These are phyloP conservation scores for Smittia sp. DNA, from an alignment of 2,888 invertebrate species.

Conservation along the genomic window DNA sequence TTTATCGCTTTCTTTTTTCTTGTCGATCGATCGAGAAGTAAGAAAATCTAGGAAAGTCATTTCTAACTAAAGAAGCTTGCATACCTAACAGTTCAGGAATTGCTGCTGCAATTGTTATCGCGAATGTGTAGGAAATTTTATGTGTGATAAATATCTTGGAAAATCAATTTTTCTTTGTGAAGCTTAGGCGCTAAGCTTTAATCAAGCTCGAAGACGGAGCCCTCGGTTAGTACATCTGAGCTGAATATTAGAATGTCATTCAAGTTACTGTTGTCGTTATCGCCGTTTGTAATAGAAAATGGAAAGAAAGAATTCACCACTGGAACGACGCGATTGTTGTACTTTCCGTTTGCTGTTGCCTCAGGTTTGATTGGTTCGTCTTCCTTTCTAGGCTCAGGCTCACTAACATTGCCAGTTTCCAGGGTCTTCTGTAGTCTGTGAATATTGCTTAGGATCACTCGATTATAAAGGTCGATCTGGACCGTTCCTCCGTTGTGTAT, in stretches of 20 bases:
- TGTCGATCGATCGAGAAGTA: too few species aligned
- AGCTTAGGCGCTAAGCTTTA: not conserved
- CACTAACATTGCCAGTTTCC: slow-evolving; percentile 51
- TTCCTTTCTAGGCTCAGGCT: slow-evolving; percentile 44
- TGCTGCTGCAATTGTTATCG: not conserved
- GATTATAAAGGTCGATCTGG: slow-evolving; percentile 53
- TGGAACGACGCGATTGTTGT: slow-evolving; percentile 49
- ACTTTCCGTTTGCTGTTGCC: slow-evolving; percentile 43
- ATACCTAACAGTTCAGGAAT: not conserved
- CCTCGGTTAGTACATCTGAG: not conserved
- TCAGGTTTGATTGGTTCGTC: slow-evolving; percentile 32
- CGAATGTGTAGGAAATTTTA: not conserved
- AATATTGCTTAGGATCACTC: slow-evolving; percentile 51
- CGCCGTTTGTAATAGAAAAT: slow-evolving; percentile 50
- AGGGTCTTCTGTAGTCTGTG: slow-evolving; percentile 51
- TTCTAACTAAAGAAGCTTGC: too few species aligned
- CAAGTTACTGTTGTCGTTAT: slow-evolving; percentile 46
- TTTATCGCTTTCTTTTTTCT: not conserved
- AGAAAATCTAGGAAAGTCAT: too few species aligned
- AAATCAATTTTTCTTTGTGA: not conserved
- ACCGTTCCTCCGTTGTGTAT: slow-evolving; percentile 53
- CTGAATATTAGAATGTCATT: slow-evolving; percentile 32
- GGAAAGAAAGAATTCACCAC: slow-evolving; percentile 54
- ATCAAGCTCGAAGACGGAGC: slow-evolving; percentile 27
- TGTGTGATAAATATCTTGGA: not conserved